A percentile compares a stretch with the other conserved stretches of the same genome.
Evolutionary conservation across 2,888 invertebrate genomes (phyloP).

Genomic region (Punctoribates punctum): DNA sequence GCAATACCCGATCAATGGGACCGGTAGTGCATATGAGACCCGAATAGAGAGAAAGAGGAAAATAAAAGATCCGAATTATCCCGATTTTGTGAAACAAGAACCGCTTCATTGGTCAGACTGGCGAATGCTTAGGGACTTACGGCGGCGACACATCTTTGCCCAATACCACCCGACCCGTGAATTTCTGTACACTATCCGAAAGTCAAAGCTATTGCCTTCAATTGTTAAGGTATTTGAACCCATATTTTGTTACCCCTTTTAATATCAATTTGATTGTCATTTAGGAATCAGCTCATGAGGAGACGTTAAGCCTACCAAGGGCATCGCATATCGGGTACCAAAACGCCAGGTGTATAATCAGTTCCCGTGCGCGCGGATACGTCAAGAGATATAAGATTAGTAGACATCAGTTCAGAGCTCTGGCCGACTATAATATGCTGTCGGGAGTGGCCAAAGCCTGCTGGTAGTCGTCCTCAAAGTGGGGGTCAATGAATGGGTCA

Average conservation of each 20-base stretch:
- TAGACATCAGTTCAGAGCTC: constrained; percentile 80
- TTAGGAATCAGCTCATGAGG: constrained; percentile 70
- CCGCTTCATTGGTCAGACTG: constrained; percentile 67
- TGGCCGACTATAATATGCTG: constrained; percentile 89
- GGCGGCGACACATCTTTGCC: constrained; percentile 62
- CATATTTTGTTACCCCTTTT: background rate
- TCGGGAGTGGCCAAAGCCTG: constrained; percentile 89
- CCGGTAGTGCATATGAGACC: constrained; percentile 42
- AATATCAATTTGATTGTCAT: constrained; percentile 29
- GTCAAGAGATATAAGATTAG: constrained; percentile 79
- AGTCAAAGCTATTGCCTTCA: constrained; percentile 76
- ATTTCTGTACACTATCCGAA: constrained; percentile 75
- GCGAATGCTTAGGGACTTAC: constrained; percentile 80
- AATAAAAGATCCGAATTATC: constrained; percentile 40
- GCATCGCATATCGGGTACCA: constrained; percentile 66
- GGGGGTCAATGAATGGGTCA: no score
- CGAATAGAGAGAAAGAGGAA: constrained; percentile 37
- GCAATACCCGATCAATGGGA: constrained; percentile 24
- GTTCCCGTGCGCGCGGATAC: constrained; percentile 78
- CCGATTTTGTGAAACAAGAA: constrained; percentile 33
- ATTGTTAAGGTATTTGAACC: constrained; percentile 61
- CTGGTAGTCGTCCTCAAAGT: constrained; percentile 61
- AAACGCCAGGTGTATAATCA: constrained; percentile 76
- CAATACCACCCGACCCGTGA: constrained; percentile 72
- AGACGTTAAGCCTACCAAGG: constrained; percentile 71